Percentiles rank a stretch among this genome's conserved stretches.
phyloP scores from a whole-genome alignment of 2,797 vertebrate species.

The Pseudochromis fuscus region DNA sequence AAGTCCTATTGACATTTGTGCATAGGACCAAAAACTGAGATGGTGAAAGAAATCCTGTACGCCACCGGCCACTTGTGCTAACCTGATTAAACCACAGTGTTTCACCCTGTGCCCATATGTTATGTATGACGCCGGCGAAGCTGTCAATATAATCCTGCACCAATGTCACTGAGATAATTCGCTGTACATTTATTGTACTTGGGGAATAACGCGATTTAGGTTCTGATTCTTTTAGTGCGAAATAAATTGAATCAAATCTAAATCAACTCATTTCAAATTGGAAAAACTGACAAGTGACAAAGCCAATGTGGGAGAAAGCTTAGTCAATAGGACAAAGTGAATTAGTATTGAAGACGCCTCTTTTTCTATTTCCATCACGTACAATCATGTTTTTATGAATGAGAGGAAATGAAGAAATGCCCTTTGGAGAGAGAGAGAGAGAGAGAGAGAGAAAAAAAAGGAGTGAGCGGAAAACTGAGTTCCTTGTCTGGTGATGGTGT shows the following conservation, averaged over 20 bases:
- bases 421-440: slow-evolving; percentile 52
- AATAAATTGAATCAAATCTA: slow-evolving; percentile 60
- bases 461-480: slow-evolving; percentile 43
- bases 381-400: slow-evolving; percentile 73
- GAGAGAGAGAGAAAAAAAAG: slow-evolving; percentile 37
- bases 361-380: slow-evolving; percentile 60
- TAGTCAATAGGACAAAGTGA: slow-evolving; percentile 66
- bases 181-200: slow-evolving; percentile 51
- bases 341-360: slow-evolving; percentile 49
- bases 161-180: slow-evolving; percentile 42
- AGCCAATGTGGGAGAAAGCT: slow-evolving; percentile 36
- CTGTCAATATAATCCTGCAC: slow-evolving; percentile 34
- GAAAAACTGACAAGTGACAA: slow-evolving; percentile 65
- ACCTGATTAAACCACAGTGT: not conserved
- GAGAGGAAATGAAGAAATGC: slow-evolving; percentile 66
- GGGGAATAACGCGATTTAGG: slow-evolving; percentile 42
- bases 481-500: slow-evolving; percentile 51
- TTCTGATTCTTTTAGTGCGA: slow-evolving; percentile 47
- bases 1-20: not conserved
- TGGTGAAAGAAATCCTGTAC: not conserved
- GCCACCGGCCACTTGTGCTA: not conserved
- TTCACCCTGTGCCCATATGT: not conserved
- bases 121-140: not conserved
- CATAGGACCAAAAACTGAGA: not conserved
- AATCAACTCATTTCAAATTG: slow-evolving; percentile 61